Evolutionary conservation across 2,888 invertebrate genomes (phyloP), one percentile per base, ranked within the genome.

Genomic region (Lepeophtheirus nordmannii): DNA sequence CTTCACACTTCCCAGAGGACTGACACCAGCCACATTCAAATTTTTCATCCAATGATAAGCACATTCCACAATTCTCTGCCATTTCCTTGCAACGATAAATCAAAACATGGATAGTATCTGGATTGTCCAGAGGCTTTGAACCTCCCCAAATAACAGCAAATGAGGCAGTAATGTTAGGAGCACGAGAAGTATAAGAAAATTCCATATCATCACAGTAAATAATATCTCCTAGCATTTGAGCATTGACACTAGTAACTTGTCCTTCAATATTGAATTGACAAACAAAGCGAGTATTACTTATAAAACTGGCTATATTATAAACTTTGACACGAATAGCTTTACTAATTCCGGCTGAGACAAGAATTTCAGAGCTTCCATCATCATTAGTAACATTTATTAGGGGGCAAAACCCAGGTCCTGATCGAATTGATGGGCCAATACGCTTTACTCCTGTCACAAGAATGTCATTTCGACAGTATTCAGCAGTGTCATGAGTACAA

Each of bases 21-120:
- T 67, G 68, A 75, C 94, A 96, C 96, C 96, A 96, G 62, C 94
- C 94, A 77, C 96, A 96, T 67, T 86, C 86, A 75, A 89, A 94
- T 75, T 91, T 91, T 72, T 88, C 86, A 5, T 88, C 85, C 68
- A 92, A 80, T 37, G 90, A 91, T 72, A 97, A 79, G 76, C 98
- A 98, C 81, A 89, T 87, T 5, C 97, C 97, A 77, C 97, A 98
- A 76, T 94, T 94, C 75, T 89, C 87, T 5, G 96, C 94, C 92
- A 97, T 92, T 75, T 89, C 89, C 68, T 89, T 86, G 78, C 97
- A 98, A 12, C 66, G 84, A 77, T 90, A 91, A 73, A 91, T 89
- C 65, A 90, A 85, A 74, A 91, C 89, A 78, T 92, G 92, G 73
- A 94, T 89, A 76, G 92, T 89, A 77, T 89, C 87, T 8, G 94